phyloP scores from a whole-genome alignment of 2,113 vertebrate species.

The Salminus brasiliensis region DNA sequence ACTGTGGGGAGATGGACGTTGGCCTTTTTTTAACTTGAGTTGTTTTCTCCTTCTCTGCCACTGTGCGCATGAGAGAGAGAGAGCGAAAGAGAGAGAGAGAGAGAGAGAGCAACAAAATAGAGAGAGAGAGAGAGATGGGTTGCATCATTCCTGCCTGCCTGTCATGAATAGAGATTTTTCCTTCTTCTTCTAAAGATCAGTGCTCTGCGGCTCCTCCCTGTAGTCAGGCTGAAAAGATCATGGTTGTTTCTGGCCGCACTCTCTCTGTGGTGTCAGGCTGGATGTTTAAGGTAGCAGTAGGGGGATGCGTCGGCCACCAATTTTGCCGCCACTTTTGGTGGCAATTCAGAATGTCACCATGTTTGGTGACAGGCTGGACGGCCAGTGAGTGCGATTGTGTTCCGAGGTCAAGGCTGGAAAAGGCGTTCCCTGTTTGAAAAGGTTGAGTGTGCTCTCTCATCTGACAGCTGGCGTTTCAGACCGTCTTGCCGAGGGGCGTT shows the following conservation, averaged over 20 bases:
- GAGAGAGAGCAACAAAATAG: no score
- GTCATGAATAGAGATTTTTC: not conserved
- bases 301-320: not conserved
- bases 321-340: conserved; percentile 27
- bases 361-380: not conserved
- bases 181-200: no score
- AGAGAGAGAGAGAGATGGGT: not conserved
- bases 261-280: conserved; percentile 4
- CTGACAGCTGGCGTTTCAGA: no score
- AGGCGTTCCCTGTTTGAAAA: conserved; percentile 28
- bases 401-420: not conserved
- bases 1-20: conserved; percentile 55
- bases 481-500: not conserved
- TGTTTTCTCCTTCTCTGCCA: conserved; percentile 1
- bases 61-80: not conserved
- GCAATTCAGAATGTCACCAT: conserved; percentile 2
- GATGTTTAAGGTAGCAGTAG: conserved; percentile 1
- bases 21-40: conserved; percentile 49
- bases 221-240: no score
- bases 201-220: no score
- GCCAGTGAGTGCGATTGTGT: no score
- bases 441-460: not conserved
- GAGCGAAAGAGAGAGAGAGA: not conserved
- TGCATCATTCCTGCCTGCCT: conserved; percentile 16
- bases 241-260: no score